Percentiles rank a stretch among this genome's conserved stretches.
phyloP scores from a whole-genome alignment of 2,888 invertebrate species.

The Acanthosoma haemorrhoidale region DNA sequence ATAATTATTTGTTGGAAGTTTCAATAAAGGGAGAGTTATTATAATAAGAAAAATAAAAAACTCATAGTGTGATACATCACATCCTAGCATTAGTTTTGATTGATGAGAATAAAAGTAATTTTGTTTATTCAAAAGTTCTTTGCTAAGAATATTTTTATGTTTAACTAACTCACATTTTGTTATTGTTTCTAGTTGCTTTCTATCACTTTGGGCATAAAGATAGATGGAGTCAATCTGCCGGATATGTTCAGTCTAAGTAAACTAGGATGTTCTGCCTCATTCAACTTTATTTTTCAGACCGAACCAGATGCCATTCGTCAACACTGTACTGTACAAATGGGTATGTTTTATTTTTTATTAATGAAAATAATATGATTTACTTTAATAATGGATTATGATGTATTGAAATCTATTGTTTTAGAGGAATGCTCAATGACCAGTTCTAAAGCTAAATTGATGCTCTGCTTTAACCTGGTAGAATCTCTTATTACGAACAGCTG shows the following conservation, averaged over 20 bases:
- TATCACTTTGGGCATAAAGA: conserved; percentile 22
- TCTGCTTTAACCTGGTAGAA: conserved; percentile 50
- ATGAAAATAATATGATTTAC: too few species aligned
- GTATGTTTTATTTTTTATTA: too few species aligned
- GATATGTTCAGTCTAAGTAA: conserved; percentile 34
- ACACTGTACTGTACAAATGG: conserved; percentile 35
- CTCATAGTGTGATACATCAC: too few species aligned
- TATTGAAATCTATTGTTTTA: conserved; percentile 45
- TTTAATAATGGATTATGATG: too few species aligned
- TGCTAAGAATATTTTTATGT: neutral
- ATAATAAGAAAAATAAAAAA: too few species aligned
- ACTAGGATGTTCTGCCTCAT: conserved; percentile 22
- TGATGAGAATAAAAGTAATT: too few species aligned
- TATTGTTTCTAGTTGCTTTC: conserved; percentile 6
- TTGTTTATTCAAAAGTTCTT: too few species aligned
- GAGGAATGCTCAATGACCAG: conserved; percentile 58
- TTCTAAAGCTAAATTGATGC: conserved; percentile 59
- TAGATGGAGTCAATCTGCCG: conserved; percentile 29
- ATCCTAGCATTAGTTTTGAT: too few species aligned
- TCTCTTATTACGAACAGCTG: conserved; percentile 28
- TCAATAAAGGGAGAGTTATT: too few species aligned
- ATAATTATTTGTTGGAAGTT: too few species aligned
- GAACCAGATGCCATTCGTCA: conserved; percentile 29
- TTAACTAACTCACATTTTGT: neutral
- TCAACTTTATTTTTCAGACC: conserved; percentile 32